Evolutionary conservation across 2,888 invertebrate species (phyloP).

Genomic region (Neoscelio sp.): DNA sequence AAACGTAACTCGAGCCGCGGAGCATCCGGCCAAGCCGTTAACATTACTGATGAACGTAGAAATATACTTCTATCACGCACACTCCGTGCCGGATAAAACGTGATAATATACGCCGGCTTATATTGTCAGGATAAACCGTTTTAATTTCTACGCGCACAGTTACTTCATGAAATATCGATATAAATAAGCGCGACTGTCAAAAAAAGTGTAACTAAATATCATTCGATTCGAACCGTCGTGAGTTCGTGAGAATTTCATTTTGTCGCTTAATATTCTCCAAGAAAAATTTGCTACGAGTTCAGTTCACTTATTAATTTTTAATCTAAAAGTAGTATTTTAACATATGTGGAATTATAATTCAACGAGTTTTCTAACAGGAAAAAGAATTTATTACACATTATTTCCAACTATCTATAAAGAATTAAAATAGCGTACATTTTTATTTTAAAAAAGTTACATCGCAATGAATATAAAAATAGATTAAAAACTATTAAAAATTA

Average conservation of each 20-base stretch:
- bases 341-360: too few species aligned
- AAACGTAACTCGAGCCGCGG: constrained; percentile 6
- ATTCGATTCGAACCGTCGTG: constrained; percentile 26
- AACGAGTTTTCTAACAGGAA: too few species aligned
- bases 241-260: constrained; percentile 42
- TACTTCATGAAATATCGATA: constrained; percentile 37
- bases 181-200: constrained; percentile 41
- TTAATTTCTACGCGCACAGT: constrained; percentile 35
- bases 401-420: too few species aligned
- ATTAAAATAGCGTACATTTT: too few species aligned
- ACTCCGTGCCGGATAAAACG: constrained; percentile 20
- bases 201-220: constrained; percentile 39
- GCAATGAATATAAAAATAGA: too few species aligned
- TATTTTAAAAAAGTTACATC: too few species aligned
- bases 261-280: constrained; percentile 3
- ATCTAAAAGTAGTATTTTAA: too few species aligned
- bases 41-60: constrained; percentile 16
- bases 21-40: constrained; percentile 1
- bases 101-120: constrained; percentile 21
- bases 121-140: constrained; percentile 26
- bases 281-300: neutral
- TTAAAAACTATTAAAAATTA: too few species aligned
- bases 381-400: too few species aligned
- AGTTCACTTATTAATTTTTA: too few species aligned
- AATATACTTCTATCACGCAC: constrained; percentile 32